These are phyloP conservation scores for Watsonalla cultraria DNA, from an alignment of 2,888 invertebrate genomes.

Conservation along the genomic window DNA sequence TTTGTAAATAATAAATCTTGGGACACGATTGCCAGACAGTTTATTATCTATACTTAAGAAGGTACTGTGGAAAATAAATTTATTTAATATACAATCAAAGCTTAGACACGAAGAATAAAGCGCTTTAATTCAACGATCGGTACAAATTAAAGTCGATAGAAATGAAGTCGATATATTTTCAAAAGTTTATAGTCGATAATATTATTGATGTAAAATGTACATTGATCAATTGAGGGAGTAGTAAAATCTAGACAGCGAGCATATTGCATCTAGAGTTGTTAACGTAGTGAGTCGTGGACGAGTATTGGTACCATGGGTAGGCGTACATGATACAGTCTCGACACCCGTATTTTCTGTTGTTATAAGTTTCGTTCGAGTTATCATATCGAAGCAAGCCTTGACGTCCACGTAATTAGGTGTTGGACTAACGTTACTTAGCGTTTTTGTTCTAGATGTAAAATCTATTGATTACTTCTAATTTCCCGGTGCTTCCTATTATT, in stretches of 20 bases:
- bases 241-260: neutral
- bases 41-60: conserved; percentile 17
- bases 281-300: neutral
- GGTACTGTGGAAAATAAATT: conserved; percentile 24
- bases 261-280: neutral
- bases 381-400: neutral
- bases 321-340: neutral
- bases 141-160: conserved; percentile 27
- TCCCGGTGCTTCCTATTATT: conserved; percentile 74
- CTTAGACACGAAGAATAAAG: conserved; percentile 1
- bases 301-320: too few relatives aligned
- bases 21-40: conserved; percentile 53
- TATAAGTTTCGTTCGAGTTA: neutral
- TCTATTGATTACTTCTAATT: conserved; percentile 52
- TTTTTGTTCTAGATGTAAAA: conserved; percentile 51
- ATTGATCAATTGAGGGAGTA: conserved; percentile 12
- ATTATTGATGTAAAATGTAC: conserved; percentile 19
- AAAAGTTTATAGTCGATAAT: conserved; percentile 25
- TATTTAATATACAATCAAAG: conserved; percentile 12
- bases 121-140: conserved; percentile 9
- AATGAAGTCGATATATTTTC: conserved; percentile 22
- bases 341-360: neutral
- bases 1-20: conserved; percentile 35
- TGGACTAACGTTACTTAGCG: conserved; percentile 21
- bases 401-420: neutral